A percentile compares a stretch with the other conserved stretches of the same genome.
phyloP scores from a whole-genome alignment of 2,113 vertebrate species.

The Microtus richardsoni region DNA sequence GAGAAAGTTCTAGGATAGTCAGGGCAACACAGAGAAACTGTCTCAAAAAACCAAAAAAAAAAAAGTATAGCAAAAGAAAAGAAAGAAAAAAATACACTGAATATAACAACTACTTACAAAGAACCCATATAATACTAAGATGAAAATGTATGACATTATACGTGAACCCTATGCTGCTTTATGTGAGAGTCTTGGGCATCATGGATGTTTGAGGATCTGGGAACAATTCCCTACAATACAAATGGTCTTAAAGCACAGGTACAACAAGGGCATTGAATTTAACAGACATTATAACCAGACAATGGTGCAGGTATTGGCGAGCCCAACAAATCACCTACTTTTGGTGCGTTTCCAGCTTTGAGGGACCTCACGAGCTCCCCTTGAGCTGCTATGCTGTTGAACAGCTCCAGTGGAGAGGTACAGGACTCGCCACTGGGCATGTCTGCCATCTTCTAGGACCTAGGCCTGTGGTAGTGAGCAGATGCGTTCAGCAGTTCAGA shows the following conservation, averaged over 20 bases:
- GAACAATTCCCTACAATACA: not conserved
- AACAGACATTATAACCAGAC: not conserved
- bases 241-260: not conserved
- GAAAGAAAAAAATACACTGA: not conserved
- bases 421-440: slow-evolving; percentile 78
- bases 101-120: not conserved
- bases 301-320: fast-evolving
- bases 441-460: slow-evolving; percentile 87
- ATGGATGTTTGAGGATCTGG: not conserved
- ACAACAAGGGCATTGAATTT: fast-evolving
- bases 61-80: not conserved
- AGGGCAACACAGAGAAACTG: not conserved
- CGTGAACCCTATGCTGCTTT: not conserved
- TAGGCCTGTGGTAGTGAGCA: not conserved
- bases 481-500: not conserved
- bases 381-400: slow-evolving; percentile 89
- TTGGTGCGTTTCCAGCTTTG: slow-evolving; percentile 91
- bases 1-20: not conserved
- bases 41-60: not conserved
- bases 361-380: slow-evolving; percentile 91
- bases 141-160: too few species aligned
- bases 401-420: slow-evolving; percentile 88
- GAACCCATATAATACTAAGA: not conserved
- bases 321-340: slow-evolving; percentile 85
- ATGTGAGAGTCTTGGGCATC: not conserved